Base-by-base conservation (phyloP, 1,140 invertebrate genomes). In the Palaemon carinicauda region DNA sequence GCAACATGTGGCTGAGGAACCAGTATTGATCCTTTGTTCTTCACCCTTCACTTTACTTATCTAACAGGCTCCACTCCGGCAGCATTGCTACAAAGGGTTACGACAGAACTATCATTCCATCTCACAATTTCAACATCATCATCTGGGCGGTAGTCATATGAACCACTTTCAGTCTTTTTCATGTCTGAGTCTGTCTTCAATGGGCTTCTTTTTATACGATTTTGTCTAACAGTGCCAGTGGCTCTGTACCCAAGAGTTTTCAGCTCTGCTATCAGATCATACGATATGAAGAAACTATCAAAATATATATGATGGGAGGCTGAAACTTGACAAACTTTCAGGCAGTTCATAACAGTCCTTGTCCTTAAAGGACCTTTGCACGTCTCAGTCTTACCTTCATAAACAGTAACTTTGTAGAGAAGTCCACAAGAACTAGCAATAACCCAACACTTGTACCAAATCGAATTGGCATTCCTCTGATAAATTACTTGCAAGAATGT, bases 401-500 rank as follows among this genome's bases (percentile, higher is more conserved):
- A 65, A 41, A 78, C 60, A n/a, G 73, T 41, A 77, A 85, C 33
- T 31, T 27, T 85, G 33, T 77, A 75, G 27, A 75, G 82, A 21
- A 77, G n/a, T 77, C 82, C 82, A 69, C 27, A 53, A 33, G 74
- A 54, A 15, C 73, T 83, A 83, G 82, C 71, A 56, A 83, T 60
- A 10, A 78, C 82, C 78, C 90, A 78, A 51, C 54, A 60, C 69
- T 93, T 93, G 89, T 90, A 77, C 92, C 91, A 90, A 91, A 92
- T 86, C 91, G 90, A 87, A 93, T 91, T 75, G 92, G 91, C 90
- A 92, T 92, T 69, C 91, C 91, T 89, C 90, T 90, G 77, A 92
- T 92, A 87, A 91, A 92, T 89, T 92, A 91, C 90, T 93, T 92
- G 69, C 90, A 90, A 73, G 89, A 90, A 90, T 93, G 92, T 89